phyloP scores from a whole-genome alignment of 2,888 invertebrate genomes.

The Dichetophora obliterata region DNA sequence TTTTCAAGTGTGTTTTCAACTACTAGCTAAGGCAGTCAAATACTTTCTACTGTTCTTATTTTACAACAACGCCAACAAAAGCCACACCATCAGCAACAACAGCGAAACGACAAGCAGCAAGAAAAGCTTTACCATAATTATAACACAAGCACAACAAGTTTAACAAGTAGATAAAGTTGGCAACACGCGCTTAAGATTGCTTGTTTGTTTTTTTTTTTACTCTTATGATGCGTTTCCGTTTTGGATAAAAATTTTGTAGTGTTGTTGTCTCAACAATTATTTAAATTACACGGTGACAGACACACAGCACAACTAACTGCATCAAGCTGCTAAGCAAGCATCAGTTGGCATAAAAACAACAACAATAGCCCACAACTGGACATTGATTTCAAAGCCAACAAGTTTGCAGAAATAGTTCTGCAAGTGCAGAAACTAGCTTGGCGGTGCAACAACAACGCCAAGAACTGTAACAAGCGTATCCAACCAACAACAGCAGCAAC shows the following conservation, averaged over 20 bases:
- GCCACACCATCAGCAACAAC: neutral
- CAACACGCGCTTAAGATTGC: slow-evolving; percentile 15
- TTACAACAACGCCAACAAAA: neutral
- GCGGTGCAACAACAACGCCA: slow-evolving; percentile 37
- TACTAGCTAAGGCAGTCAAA: neutral
- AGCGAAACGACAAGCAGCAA: slow-evolving; percentile 3
- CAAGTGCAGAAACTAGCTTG: neutral
- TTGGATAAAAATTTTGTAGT: neutral
- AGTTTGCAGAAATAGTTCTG: no score
- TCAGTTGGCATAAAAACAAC: slow-evolving; percentile 3
- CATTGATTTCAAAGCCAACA: neutral
- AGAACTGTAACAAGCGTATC: slow-evolving; percentile 47
- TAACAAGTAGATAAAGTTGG: slow-evolving; percentile 18
- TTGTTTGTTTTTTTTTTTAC: neutral
- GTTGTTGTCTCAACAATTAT: slow-evolving; percentile 27
- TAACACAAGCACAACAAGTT: neutral
- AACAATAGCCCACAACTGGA: slow-evolving; percentile 19
- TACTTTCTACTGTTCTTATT: slow-evolving; percentile 25
- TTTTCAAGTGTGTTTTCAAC: no score
- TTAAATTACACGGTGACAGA: slow-evolving; percentile 26
- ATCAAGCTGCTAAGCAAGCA: slow-evolving; percentile 10
- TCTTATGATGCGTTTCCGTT: neutral
- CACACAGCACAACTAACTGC: slow-evolving; percentile 6
- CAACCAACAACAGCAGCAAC: slow-evolving; percentile 32
- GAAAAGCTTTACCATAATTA: slow-evolving; percentile 13